phyloP scores from a whole-genome alignment of 2,797 vertebrate genomes.

The Hirundo rustica region DNA sequence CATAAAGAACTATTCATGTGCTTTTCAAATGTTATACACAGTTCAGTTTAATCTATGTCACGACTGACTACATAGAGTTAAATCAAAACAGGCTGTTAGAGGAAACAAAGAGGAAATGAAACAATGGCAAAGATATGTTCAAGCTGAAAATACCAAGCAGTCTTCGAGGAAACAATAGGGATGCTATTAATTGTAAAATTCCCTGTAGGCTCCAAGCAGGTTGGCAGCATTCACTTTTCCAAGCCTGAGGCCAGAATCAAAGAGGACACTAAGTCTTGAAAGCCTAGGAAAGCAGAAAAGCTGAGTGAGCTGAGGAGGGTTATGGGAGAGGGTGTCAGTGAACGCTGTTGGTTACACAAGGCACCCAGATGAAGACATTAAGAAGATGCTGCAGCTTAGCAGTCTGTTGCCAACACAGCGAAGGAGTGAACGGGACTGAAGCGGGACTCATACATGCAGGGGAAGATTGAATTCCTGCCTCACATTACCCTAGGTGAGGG shows the following conservation, averaged over 20 bases:
- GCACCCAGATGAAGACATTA: rapidly evolving
- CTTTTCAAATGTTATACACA: neutral
- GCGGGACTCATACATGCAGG: neutral
- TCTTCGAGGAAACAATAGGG: constrained; percentile 42
- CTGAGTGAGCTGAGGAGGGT: neutral
- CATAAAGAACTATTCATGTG: neutral
- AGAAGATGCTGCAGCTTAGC: neutral
- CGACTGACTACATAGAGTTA: constrained; percentile 31
- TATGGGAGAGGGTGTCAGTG: neutral
- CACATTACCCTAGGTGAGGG: neutral
- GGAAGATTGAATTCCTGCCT: neutral
- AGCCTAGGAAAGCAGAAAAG: neutral
- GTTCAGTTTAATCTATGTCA: neutral
- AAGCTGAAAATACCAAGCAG: constrained; percentile 39
- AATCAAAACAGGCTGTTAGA: constrained; percentile 33
- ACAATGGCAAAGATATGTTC: constrained; percentile 49
- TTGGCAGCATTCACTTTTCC: constrained; percentile 43
- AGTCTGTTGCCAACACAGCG: rapidly evolving
- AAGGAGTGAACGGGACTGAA: rapidly evolving
- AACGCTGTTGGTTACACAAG: neutral
- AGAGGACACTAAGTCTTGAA: neutral
- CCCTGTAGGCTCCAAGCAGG: constrained; percentile 15
- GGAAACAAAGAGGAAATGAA: constrained; percentile 50
- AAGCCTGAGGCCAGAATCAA: constrained; percentile 9
- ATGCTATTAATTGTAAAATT: constrained; percentile 44